Base-by-base conservation (phyloP, 2,888 invertebrate genomes). In the Pammene aurita region DNA sequence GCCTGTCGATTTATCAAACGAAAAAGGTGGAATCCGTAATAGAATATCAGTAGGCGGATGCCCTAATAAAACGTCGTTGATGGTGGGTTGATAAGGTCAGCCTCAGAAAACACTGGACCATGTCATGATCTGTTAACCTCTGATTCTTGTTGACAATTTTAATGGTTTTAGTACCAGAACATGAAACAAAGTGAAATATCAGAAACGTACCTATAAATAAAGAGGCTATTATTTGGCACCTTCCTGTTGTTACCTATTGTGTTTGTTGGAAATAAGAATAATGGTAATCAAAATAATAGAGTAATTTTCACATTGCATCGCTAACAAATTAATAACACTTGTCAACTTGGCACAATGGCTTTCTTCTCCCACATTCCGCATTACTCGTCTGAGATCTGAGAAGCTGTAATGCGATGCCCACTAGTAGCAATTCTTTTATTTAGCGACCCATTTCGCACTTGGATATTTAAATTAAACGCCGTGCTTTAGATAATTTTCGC, bases 341-440 rank as follows among this genome's bases (percentile, higher is more conserved):
- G 68, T 64, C 68, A 67, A 44, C 60, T 44, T 56, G 56, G 58
- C 11, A 83, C 84, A 84, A 82, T 81, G 78, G 82, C 84, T 87
- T 87, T 87, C 85, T 80, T 86, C 84, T 87, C 86, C 84, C 85
- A 87, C 84, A 74, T 80, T 80, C 81, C 80, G 79, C 74, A 77
- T 74, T 72, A 73, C 54, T 63, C 9, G 54, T 55, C 26, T n/a
- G n/a, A n/a, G n/a, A n/a, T n/a, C n/a, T n/a, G 18, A 46, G 64
- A 60, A 60, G 64, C 54, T 69, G 57, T 54, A 52, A 64, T 62
- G 38, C 14, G 58, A 65, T 54, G 64, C 54, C 44, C 26, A 46
- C 66, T 61, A 57, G 42, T 42, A 67, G 7, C 55, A 48, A 38
- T 38, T 60, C 46, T 55, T 69, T 69, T 65, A 60, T 54, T 26